These are phyloP conservation scores for Catharus ustulatus DNA, from an alignment of 2,797 vertebrate species.

Conservation along the genomic window DNA sequence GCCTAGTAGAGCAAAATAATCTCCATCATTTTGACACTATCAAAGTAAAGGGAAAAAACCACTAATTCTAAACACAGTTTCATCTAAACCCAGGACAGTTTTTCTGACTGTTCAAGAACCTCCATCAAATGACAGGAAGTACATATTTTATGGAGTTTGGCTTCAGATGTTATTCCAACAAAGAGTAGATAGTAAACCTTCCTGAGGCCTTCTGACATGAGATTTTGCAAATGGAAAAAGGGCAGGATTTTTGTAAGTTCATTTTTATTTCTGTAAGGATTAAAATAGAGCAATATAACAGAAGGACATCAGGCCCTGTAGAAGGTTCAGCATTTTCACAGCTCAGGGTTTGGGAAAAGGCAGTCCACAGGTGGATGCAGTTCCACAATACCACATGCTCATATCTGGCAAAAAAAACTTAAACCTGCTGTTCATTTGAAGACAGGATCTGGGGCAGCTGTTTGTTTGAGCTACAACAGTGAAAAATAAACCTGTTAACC, in stretches of 20 bases:
- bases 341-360: background rate
- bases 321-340: background rate
- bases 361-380: background rate
- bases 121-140: background rate
- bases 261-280: background rate
- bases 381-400: background rate
- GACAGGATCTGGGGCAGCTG: background rate
- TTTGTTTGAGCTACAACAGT: background rate
- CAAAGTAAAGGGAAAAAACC: background rate
- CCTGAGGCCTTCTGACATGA: background rate
- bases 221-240: background rate
- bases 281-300: background rate
- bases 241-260: background rate
- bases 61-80: background rate
- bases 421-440: conserved; percentile 4
- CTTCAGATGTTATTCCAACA: background rate
- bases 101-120: background rate
- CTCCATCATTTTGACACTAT: background rate
- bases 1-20: background rate
- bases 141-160: background rate
- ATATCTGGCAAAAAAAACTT: background rate
- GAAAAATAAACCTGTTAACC: conserved; percentile 20
- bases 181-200: background rate
- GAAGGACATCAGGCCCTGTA: background rate
- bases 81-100: background rate